These are phyloP conservation scores for Crotalus adamanteus DNA, from an alignment of 2,797 vertebrate species.

Conservation along the genomic window DNA sequence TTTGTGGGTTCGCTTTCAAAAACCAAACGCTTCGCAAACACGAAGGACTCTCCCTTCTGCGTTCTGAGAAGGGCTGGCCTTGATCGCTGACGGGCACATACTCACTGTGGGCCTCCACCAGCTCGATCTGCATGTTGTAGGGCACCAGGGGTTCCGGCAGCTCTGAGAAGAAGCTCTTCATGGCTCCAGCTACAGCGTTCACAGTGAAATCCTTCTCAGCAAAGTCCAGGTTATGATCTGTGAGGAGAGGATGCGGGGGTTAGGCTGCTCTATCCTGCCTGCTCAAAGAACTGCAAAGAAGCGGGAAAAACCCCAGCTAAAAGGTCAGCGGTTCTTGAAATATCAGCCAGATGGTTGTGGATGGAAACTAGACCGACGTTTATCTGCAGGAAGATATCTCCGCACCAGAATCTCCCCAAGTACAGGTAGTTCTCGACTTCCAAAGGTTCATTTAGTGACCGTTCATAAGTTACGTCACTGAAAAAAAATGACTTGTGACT, in stretches of 20 bases:
- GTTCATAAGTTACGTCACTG: neutral
- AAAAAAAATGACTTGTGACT: neutral
- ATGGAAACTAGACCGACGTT: neutral
- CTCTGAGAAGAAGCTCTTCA: constrained; percentile 97
- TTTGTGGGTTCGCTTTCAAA: neutral
- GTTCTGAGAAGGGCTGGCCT: neutral
- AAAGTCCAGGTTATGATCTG: constrained; percentile 86
- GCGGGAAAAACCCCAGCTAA: neutral
- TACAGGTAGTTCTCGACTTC: neutral
- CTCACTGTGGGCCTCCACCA: constrained; percentile 95
- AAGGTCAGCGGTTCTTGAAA: too few relatives aligned
- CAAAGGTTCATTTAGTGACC: neutral
- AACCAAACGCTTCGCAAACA: neutral
- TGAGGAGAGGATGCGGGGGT: neutral
- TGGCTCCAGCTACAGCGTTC: constrained; percentile 90
- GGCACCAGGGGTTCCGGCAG: constrained; percentile 91
- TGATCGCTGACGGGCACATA: constrained; percentile 10
- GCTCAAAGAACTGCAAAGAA: constrained; percentile 22
- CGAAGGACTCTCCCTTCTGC: neutral
- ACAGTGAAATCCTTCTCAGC: constrained; percentile 93
- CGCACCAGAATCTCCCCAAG: neutral
- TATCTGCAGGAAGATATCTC: neutral
- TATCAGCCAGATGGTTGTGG: too few relatives aligned
- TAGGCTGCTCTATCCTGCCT: neutral
- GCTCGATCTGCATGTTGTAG: constrained; percentile 86